These are phyloP conservation scores for Pelusios castaneus DNA, from an alignment of 2,113 vertebrate genomes.

Conservation along the genomic window DNA sequence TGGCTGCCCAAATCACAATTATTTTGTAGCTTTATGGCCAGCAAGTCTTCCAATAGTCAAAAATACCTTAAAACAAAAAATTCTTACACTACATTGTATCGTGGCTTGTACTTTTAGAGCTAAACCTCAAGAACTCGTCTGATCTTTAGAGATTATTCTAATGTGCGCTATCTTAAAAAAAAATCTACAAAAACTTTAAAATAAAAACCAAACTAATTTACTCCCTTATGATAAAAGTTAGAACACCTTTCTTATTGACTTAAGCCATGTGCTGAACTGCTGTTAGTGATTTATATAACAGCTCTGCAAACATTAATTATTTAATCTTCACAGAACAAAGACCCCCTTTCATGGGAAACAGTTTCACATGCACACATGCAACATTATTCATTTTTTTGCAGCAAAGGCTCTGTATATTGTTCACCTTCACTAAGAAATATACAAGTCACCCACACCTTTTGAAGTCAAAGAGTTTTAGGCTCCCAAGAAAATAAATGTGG, in stretches of 20 bases:
- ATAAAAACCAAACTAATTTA: neutral
- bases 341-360: neutral
- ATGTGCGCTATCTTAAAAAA: neutral
- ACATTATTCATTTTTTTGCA: neutral
- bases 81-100: neutral
- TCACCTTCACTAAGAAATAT: accelerated
- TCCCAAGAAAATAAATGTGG: neutral
- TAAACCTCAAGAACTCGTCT: neutral
- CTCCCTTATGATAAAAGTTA: neutral
- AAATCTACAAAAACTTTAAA: neutral
- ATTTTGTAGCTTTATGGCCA: neutral
- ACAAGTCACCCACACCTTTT: neutral
- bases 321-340: neutral
- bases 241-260: neutral
- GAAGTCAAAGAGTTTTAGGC: neutral
- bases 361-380: neutral
- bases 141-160: neutral
- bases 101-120: neutral
- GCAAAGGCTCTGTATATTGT: neutral
- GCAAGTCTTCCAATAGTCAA: neutral
- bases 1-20: neutral
- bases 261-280: neutral
- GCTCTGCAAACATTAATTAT: neutral
- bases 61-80: neutral
- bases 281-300: neutral